These are phyloP conservation scores for Dreissena polymorpha DNA, from an alignment of 1,140 invertebrate genomes.

Conservation along the genomic window DNA sequence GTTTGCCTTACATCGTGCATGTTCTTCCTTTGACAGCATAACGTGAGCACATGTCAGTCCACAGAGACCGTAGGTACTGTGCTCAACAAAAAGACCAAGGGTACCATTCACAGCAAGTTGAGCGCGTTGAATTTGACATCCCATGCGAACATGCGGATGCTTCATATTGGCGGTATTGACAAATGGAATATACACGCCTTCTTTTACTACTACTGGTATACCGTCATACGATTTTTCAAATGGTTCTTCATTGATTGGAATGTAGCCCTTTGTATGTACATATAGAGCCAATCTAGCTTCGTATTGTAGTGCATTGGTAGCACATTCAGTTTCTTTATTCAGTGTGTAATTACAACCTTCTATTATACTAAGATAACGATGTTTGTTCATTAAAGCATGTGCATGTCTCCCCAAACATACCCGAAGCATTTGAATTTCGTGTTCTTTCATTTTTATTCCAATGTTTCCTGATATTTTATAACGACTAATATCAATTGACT, in stretches of 20 bases:
- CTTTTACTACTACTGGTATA: conserved; percentile 1
- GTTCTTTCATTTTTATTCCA: too few species aligned
- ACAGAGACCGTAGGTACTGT: background rate
- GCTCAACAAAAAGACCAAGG: conserved; percentile 17
- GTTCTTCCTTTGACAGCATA: background rate
- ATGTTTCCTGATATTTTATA: too few species aligned
- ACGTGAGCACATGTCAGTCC: conserved; percentile 15
- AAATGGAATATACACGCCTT: background rate
- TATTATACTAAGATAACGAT: too few species aligned
- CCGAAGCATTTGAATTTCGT: too few species aligned
- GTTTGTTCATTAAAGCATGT: too few species aligned
- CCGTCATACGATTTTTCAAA: conserved; percentile 6
- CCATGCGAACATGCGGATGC: background rate
- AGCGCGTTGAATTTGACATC: background rate
- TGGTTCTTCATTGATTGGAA: conserved; percentile 1
- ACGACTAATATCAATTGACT: too few species aligned
- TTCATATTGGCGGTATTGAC: background rate
- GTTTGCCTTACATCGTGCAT: background rate
- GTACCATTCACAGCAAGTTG: background rate
- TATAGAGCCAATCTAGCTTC: background rate
- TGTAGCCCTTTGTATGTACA: conserved; percentile 19
- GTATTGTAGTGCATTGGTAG: too few species aligned
- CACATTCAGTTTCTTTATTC: too few species aligned
- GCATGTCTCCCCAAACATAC: too few species aligned
- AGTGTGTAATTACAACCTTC: too few species aligned